Percentiles rank a stretch among this genome's conserved stretches.
These are phyloP conservation scores for Pipistrellus kuhlii DNA, from an alignment of 2,797 vertebrate species.

Conservation along the genomic window DNA sequence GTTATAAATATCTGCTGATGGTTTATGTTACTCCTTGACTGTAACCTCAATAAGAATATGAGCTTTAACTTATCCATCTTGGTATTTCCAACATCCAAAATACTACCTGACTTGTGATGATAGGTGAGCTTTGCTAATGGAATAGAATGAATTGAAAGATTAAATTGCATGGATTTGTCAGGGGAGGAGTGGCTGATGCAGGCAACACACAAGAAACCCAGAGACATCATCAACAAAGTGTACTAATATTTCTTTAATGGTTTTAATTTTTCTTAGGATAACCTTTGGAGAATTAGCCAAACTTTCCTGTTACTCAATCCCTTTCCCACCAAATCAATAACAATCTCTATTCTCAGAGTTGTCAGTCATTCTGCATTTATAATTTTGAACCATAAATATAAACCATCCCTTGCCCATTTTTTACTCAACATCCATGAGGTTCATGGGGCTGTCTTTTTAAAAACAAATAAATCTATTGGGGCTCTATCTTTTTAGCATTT, in stretches of 20 bases:
- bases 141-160: slow-evolving; percentile 32
- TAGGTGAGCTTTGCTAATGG: slow-evolving; percentile 4
- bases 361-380: slow-evolving; percentile 47
- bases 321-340: slow-evolving; percentile 47
- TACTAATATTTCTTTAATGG: slow-evolving; percentile 59
- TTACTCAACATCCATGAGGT: slow-evolving; percentile 19
- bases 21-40: not conserved
- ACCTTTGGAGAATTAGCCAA: slow-evolving; percentile 64
- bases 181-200: not conserved
- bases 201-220: slow-evolving; percentile 32
- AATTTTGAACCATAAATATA: slow-evolving; percentile 57
- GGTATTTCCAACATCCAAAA: not conserved
- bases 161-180: not conserved
- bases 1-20: not conserved
- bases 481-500: slow-evolving; percentile 1
- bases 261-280: slow-evolving; percentile 48
- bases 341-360: slow-evolving; percentile 56
- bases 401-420: slow-evolving; percentile 35
- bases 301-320: not conserved
- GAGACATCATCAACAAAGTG: not conserved
- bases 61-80: slow-evolving; percentile 30
- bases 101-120: not conserved
- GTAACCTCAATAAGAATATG: not conserved
- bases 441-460: not conserved
- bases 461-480: not conserved